Percentiles rank a stretch among this genome's conserved stretches.
Evolutionary conservation across 2,113 vertebrate species (phyloP).

Genomic region (Acanthochromis polyacanthus): DNA sequence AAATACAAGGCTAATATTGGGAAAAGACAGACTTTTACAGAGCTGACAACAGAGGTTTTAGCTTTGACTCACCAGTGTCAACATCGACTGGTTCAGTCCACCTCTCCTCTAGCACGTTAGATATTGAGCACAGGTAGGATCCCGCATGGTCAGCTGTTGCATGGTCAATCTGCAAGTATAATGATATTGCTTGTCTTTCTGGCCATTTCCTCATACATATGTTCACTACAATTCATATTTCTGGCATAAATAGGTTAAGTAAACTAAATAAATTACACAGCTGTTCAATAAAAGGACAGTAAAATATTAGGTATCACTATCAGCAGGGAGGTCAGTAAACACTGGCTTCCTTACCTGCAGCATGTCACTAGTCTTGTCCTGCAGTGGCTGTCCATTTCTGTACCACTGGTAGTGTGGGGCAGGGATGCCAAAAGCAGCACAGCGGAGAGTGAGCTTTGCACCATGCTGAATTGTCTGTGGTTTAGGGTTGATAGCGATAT

Average conservation of each 20-base stretch:
- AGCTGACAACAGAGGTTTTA: conserved; percentile 9
- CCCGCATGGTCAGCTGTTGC: conserved; percentile 70
- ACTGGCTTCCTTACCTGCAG: conserved; percentile 79
- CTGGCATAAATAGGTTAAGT: conserved; percentile 34
- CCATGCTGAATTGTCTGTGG: conserved; percentile 74
- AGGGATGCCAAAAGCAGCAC: conserved; percentile 87
- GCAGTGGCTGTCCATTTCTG: conserved; percentile 83
- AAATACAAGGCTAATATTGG: conserved; percentile 1
- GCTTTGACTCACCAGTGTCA: conserved; percentile 80
- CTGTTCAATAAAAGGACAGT: neutral
- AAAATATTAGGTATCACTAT: conserved; percentile 26
- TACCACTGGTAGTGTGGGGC: conserved; percentile 90
- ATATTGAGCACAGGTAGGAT: conserved; percentile 88
- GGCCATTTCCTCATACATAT: neutral
- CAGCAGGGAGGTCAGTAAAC: conserved; percentile 21
- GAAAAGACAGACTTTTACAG: neutral
- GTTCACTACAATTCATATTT: conserved; percentile 5
- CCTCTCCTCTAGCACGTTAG: conserved; percentile 83
- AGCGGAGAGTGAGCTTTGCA: conserved; percentile 78
- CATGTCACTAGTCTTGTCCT: conserved; percentile 74
- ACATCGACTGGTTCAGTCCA: conserved; percentile 87
- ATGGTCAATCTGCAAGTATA: conserved; percentile 72
- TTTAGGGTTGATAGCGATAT: conserved; percentile 83
- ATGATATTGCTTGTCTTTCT: conserved; percentile 7
- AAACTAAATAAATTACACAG: conserved; percentile 1